Percentiles rank a stretch among this genome's conserved stretches.
Conservation (phyloP, 2,113 vertebrate genomes). For the Ceuthmochares aereus region DNA sequence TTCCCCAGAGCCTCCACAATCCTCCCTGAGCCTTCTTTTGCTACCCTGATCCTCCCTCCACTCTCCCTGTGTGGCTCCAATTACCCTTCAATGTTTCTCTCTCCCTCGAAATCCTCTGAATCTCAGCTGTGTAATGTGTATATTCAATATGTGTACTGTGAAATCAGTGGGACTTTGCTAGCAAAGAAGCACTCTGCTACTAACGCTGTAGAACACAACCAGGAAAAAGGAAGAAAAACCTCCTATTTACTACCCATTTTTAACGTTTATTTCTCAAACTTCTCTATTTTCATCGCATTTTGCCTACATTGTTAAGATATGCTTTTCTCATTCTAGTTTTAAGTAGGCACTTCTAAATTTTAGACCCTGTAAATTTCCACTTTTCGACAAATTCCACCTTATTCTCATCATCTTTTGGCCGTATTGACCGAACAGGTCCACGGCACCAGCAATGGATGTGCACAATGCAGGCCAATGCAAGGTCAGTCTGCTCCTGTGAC, state of each 20-base stretch:
- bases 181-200: background rate
- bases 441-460: background rate
- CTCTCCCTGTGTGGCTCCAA: constrained; percentile 62
- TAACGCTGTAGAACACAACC: background rate
- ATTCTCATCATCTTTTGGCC: background rate
- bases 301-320: background rate
- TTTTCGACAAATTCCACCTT: background rate
- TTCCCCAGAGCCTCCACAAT: constrained; percentile 47
- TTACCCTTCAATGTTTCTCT: constrained; percentile 64
- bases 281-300: background rate
- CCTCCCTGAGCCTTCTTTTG: constrained; percentile 65
- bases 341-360: background rate
- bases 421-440: background rate
- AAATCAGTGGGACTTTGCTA: constrained; percentile 63
- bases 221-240: background rate
- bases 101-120: constrained; percentile 67
- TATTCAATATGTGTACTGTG: constrained; percentile 35
- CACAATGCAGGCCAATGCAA: fast-evolving
- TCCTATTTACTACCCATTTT: background rate
- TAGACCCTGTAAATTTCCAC: background rate
- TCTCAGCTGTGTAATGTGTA: constrained; percentile 49
- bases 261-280: background rate
- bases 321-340: constrained; percentile 1
- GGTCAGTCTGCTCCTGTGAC: background rate
- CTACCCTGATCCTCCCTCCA: constrained; percentile 56